phyloP scores from a whole-genome alignment of 2,113 vertebrate species.

The Nicator chloris region DNA sequence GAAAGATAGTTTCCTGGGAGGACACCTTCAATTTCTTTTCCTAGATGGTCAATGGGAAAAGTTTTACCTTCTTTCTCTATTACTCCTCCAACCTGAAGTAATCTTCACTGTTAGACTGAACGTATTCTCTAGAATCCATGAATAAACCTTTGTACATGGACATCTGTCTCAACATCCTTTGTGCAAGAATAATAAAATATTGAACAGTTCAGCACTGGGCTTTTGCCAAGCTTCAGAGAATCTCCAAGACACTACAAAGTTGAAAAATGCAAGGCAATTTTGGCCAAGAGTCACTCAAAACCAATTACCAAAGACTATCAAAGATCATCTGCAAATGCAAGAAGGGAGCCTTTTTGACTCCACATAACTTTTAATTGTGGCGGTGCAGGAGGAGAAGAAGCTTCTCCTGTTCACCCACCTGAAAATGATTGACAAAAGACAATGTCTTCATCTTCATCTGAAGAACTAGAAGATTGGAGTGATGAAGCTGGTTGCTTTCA shows the following conservation, averaged over 20 bases:
- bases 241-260: rapidly evolving
- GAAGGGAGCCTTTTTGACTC: not conserved
- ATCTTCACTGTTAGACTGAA: not conserved
- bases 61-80: not conserved
- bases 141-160: not conserved
- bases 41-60: not conserved
- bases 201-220: not conserved
- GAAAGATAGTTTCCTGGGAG: not conserved
- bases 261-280: not conserved
- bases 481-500: slow-evolving; percentile 73
- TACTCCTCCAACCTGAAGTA: not conserved
- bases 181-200: not conserved
- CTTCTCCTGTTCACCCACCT: slow-evolving; percentile 66
- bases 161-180: not conserved
- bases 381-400: rapidly evolving
- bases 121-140: not conserved
- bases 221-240: not conserved
- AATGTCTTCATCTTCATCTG: slow-evolving; percentile 64
- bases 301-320: not conserved
- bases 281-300: not conserved
- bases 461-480: slow-evolving; percentile 69
- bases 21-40: not conserved
- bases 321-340: not conserved
- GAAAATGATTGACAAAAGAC: slow-evolving; percentile 64
- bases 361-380: not conserved